Evolutionary conservation across 1,140 invertebrate genomes (phyloP).

Genomic region (Bombus waltoni): DNA sequence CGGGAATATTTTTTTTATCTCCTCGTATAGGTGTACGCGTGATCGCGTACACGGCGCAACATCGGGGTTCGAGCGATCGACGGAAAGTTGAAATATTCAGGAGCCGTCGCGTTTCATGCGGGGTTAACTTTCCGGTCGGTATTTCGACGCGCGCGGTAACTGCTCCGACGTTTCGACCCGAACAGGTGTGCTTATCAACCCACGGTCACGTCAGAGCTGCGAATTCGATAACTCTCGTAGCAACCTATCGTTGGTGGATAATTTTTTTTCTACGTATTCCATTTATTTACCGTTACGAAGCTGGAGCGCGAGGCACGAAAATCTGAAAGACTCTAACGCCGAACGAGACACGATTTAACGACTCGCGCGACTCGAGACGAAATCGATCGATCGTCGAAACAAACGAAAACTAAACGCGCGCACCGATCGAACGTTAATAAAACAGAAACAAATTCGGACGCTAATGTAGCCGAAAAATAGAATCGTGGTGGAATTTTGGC

Average conservation of each 20-base stretch:
- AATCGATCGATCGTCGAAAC: no score
- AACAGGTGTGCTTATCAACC: conserved; percentile 61
- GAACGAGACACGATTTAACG: no score
- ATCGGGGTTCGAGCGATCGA: neutral
- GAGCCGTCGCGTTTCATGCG: conserved; percentile 5
- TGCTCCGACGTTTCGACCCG: conserved; percentile 30
- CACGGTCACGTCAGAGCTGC: conserved; percentile 54
- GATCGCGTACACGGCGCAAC: neutral
- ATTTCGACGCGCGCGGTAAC: conserved; percentile 61
- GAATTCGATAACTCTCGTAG: conserved; percentile 16
- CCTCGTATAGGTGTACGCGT: accelerated
- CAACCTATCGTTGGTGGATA: neutral
- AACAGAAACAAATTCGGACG: no score
- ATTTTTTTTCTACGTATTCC: neutral
- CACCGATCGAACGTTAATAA: no score
- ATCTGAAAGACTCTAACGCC: no score
- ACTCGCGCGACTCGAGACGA: no score
- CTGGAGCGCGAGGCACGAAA: no score
- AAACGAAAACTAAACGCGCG: no score
- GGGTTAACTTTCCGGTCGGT: conserved; percentile 60
- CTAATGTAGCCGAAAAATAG: no score
- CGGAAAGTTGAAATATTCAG: conserved; percentile 15
- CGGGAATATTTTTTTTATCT: neutral
- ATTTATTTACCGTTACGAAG: no score
- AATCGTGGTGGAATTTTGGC: no score